These are phyloP conservation scores for Ovis canadensis DNA, from an alignment of 2,113 vertebrate genomes.

Conservation along the genomic window DNA sequence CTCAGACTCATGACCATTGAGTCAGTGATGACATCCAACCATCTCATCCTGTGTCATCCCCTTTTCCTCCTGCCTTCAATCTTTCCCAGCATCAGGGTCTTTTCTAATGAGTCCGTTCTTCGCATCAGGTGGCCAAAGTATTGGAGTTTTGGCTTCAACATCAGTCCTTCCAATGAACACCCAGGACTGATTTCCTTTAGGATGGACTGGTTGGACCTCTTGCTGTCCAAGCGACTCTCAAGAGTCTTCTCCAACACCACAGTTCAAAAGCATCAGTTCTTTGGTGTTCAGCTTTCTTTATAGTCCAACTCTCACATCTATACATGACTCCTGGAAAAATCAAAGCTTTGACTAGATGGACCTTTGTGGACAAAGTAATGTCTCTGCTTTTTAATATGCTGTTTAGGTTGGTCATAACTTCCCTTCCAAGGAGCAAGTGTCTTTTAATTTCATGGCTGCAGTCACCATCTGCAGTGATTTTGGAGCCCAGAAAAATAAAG, in stretches of 20 bases:
- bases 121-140: background rate
- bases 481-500: background rate
- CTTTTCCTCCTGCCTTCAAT: background rate
- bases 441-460: background rate
- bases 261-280: background rate
- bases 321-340: background rate
- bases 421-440: background rate
- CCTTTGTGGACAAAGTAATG: background rate
- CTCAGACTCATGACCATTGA: background rate
- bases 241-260: background rate
- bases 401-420: background rate
- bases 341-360: background rate
- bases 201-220: background rate
- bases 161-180: background rate
- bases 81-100: background rate
- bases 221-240: background rate
- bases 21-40: background rate
- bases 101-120: background rate
- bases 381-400: background rate
- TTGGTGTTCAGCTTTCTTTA: background rate
- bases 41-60: background rate
- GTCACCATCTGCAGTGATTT: background rate
- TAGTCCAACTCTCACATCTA: background rate
- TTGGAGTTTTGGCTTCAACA: background rate
- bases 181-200: background rate